Evolutionary conservation across 2,113 vertebrate genomes (phyloP), one percentile per base, ranked within the genome.

Genomic region (Cervus canadensis): DNA sequence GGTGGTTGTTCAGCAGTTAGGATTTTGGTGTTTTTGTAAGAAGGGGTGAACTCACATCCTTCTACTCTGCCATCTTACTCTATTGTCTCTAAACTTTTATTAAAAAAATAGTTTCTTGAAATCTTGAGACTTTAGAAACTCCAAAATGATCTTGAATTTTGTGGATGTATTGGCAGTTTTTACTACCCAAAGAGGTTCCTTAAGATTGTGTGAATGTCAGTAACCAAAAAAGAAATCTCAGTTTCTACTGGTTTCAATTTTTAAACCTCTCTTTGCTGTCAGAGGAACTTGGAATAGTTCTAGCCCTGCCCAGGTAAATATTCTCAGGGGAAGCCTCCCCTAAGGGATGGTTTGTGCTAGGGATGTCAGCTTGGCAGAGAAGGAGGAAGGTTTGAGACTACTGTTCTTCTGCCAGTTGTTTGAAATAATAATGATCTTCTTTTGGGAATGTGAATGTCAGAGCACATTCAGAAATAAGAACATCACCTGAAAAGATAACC

Each of bases 361-460:
- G 36, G 59, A 60, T 82, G 59, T 45, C 54, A 74, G 60, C 62
- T 71, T 95, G 91, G 43, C 94, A 98, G 85, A 81, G 87, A 94
- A 94, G 59, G 78, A 48, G 0, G 57, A 67, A 87, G 60, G 64
- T 97, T 91, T 96, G 48, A 89, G 59, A 89, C 64, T 89, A 10
- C 45, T 94, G 28, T 30, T 97, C n/a, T 95, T 25, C 43, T 96
- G 11, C 59, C 74, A 98, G 36, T 43, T 93, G 43, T 87, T 91
- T 94, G 71, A 48, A 98, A 98, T 86, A 96, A 40, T 56, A 94
- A 30, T 45, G 36, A 40, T 95, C 76, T n/a, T 92, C 43, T 54
- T 98, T n/a, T 6, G 92, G 89, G 64, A 98, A 89, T 84, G 91
- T 40, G 83, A 94, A 96, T 82, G 92, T 98, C 84, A 93, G 36